These are phyloP conservation scores for Indri indri DNA, from an alignment of 2,113 vertebrate species.

Conservation along the genomic window DNA sequence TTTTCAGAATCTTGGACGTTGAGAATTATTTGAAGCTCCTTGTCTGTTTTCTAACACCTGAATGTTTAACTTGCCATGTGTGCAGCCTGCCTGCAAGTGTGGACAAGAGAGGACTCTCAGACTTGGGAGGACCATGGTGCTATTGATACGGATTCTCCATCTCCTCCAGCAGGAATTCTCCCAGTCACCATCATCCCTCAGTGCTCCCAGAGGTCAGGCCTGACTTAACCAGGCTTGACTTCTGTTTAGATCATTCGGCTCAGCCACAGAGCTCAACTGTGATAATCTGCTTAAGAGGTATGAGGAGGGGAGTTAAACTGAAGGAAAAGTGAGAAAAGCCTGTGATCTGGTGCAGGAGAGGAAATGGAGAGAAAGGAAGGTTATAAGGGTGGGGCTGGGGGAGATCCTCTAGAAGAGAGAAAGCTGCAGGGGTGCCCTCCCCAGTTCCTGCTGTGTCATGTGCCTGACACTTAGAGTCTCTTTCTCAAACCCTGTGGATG, in stretches of 20 bases:
- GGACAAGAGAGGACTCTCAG: background rate
- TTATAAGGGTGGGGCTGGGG: fast-evolving
- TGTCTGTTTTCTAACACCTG: background rate
- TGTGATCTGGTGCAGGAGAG: background rate
- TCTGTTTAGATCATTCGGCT: background rate
- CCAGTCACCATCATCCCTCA: background rate
- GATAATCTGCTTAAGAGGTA: background rate
- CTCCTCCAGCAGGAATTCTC: background rate
- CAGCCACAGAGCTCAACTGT: background rate
- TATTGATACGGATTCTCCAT: fast-evolving
- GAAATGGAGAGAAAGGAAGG: background rate
- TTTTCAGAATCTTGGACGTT: background rate
- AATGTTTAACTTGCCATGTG: background rate
- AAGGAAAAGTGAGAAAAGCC: too few relatives aligned
- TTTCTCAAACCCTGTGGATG: background rate
- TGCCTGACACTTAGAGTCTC: background rate
- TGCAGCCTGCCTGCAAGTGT: background rate
- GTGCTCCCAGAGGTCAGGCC: background rate
- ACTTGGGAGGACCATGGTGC: background rate
- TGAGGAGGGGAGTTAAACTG: background rate
- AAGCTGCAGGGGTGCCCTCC: fast-evolving
- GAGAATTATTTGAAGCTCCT: background rate
- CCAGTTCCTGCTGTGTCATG: fast-evolving
- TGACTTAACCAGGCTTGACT: background rate
- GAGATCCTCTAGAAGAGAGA: fast-evolving